Evolutionary conservation across 1,140 invertebrate genomes (phyloP), one percentile per base, ranked within the genome.

Genomic region (Calliopsis andreniformis): DNA sequence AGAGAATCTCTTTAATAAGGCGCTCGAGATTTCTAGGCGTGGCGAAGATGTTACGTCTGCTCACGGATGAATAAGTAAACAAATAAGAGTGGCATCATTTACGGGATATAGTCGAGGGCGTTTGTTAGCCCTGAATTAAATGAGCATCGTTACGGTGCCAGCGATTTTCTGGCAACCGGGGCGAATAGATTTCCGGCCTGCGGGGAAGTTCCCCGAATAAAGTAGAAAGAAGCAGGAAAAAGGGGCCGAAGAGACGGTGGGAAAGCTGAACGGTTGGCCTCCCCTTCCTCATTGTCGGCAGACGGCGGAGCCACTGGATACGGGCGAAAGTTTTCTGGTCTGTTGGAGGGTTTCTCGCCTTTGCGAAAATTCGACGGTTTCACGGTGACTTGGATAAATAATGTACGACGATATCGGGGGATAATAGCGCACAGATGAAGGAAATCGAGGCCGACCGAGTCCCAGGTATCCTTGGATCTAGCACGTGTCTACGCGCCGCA

Each of bases 321-420:
- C 53, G 68, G 63, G 47, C 79, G 66, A 83, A 84, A 84, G 78
- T 84, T 84, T 71, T 28, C 78, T 32, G 35, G 42, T 32, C 59
- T 16, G 56, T 18, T 32, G n/a, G 20, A 73, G 69, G 81, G 63
- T 73, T 78, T 84, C 53, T 84, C 78, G 82, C 53, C 63, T 77
- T 77, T 56, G 51, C 61, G 78, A 80, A 84, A 84, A 80, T 79
- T 70, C 68, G 18, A 55, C 70, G 73, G 68, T 73, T 83, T 75
- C 70, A 80, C 77, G 66, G 53, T 0, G 53, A 16, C 5, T 1
- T 25, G 55, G 69, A 86, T 87, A 87, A 87, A 87, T 87, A 87
- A 87, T 87, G 85, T 83, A 84, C 76, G 72, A 71, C 78, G 77
- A 87, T 87, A 86, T 87, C 80, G 81, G 43, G 72, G 80, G 84